Evolutionary conservation across 1,140 invertebrate species (phyloP).

Genomic region (Delia radicum): DNA sequence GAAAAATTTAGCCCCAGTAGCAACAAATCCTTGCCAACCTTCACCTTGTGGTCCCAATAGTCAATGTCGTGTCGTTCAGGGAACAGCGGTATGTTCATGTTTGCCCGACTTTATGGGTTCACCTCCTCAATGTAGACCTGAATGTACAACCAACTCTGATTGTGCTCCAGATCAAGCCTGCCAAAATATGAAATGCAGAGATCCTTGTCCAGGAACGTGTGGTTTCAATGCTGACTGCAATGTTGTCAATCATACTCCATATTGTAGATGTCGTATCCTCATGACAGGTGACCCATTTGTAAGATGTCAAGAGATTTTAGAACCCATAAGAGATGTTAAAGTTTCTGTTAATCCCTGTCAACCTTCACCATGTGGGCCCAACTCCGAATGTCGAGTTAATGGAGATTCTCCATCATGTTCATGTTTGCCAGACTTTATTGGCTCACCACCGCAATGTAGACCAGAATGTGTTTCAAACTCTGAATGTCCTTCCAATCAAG

Average conservation of each 20-base stretch:
- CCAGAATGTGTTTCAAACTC: conserved; percentile 77
- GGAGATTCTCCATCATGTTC: conserved; percentile 69
- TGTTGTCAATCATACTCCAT: conserved; percentile 64
- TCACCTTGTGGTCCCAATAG: conserved; percentile 79
- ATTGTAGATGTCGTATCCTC: conserved; percentile 63
- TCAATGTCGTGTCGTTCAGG: conserved; percentile 70
- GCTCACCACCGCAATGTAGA: conserved; percentile 75
- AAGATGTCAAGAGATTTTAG: conserved; percentile 60
- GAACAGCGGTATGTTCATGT: conserved; percentile 76
- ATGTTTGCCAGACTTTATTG: conserved; percentile 71
- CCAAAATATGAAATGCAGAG: conserved; percentile 74
- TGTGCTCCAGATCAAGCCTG: conserved; percentile 71
- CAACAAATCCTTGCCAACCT: conserved; percentile 65
- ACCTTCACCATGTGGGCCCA: conserved; percentile 74
- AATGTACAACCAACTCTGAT: conserved; percentile 76
- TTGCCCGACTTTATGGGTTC: conserved; percentile 68
- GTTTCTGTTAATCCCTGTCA: conserved; percentile 63
- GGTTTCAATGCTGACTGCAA: conserved; percentile 65
- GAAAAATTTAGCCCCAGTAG: conserved; percentile 54
- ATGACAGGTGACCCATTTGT: conserved; percentile 68
- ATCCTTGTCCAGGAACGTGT: conserved; percentile 78
- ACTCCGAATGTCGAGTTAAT: conserved; percentile 66
- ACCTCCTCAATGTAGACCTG: conserved; percentile 73
- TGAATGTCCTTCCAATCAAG: conserved; percentile 78
- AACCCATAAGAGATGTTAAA: conserved; percentile 36